phyloP scores from a whole-genome alignment of 2,888 invertebrate species.

The Eupithecia dodoneata region DNA sequence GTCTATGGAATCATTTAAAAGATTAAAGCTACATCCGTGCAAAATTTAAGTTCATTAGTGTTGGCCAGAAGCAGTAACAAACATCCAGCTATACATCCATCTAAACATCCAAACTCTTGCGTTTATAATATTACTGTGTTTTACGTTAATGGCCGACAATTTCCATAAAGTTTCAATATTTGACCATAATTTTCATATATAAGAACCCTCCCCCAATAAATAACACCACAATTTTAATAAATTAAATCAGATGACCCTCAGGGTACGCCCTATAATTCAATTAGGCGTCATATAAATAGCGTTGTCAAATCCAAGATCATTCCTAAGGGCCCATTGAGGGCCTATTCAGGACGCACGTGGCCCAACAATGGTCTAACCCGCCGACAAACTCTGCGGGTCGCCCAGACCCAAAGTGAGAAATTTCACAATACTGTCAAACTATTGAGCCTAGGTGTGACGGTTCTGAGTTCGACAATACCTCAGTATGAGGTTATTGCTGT shows the following conservation, averaged over 20 bases:
- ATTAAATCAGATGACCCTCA: slow-evolving; percentile 67
- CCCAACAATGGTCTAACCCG: slow-evolving; percentile 72
- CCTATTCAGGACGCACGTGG: slow-evolving; percentile 77
- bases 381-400: slow-evolving; percentile 74
- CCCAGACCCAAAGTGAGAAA: slow-evolving; percentile 70
- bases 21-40: too few relatives aligned
- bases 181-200: neutral
- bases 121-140: too few relatives aligned
- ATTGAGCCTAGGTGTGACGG: slow-evolving; percentile 74
- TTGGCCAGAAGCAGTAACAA: too few relatives aligned
- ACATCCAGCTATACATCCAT: too few relatives aligned
- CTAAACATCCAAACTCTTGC: too few relatives aligned
- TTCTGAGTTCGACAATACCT: slow-evolving; percentile 64
- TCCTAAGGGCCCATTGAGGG: slow-evolving; percentile 61
- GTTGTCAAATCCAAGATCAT: slow-evolving; percentile 68
- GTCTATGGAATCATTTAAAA: too few relatives aligned
- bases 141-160: neutral
- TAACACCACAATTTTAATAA: slow-evolving; percentile 52
- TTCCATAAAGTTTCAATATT: slow-evolving; percentile 2
- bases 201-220: slow-evolving; percentile 27
- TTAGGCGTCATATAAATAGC: slow-evolving; percentile 75
- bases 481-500: slow-evolving; percentile 71
- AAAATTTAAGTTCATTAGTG: too few relatives aligned
- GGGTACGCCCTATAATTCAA: slow-evolving; percentile 75
- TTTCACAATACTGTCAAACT: slow-evolving; percentile 79